These are phyloP conservation scores for Druon quercuslanigerum DNA, from an alignment of 1,140 invertebrate species.

Conservation along the genomic window DNA sequence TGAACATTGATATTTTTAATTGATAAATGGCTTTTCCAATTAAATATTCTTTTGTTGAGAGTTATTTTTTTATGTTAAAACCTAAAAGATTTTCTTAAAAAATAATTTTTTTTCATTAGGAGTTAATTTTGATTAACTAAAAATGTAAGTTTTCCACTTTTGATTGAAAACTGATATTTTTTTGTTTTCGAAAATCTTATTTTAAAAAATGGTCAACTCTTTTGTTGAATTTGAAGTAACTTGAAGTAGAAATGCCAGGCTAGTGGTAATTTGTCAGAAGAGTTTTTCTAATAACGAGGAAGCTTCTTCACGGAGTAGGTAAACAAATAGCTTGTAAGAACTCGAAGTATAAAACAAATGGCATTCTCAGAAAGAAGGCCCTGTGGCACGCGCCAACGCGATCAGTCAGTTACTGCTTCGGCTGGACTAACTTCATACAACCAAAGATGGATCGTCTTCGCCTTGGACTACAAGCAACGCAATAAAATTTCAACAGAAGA, in stretches of 20 bases:
- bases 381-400: conserved; percentile 58
- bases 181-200: too few relatives aligned
- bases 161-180: too few relatives aligned
- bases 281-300: conserved; percentile 18
- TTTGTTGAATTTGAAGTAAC: background rate
- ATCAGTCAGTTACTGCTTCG: conserved; percentile 59
- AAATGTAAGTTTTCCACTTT: too few relatives aligned
- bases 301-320: background rate
- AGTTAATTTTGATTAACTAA: too few relatives aligned
- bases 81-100: too few relatives aligned
- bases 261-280: background rate
- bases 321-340: conserved; percentile 56
- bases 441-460: conserved; percentile 52
- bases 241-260: background rate
- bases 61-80: too few relatives aligned
- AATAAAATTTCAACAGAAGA: background rate
- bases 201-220: too few relatives aligned
- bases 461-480: background rate
- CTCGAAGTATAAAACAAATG: conserved; percentile 65
- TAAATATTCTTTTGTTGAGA: too few relatives aligned
- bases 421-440: conserved; percentile 58
- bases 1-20: too few relatives aligned
- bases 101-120: too few relatives aligned
- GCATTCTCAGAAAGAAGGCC: conserved; percentile 42
- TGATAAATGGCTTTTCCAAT: too few relatives aligned